These are phyloP conservation scores for Pocillopora verrucosa DNA, from an alignment of 64 coral and sea anemone genomes.

Conservation along the genomic window DNA sequence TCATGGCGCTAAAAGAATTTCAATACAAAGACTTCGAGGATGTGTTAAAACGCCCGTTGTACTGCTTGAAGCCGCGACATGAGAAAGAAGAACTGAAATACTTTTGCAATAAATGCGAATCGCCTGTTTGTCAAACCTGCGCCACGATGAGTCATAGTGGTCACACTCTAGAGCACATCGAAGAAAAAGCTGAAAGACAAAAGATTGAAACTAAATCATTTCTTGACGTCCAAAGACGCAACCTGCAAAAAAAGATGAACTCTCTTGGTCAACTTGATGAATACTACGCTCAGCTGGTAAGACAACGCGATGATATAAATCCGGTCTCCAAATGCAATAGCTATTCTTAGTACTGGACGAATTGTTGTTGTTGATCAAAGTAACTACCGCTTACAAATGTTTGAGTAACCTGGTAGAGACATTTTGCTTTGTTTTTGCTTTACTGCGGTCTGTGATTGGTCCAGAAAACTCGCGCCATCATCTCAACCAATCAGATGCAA, in stretches of 20 bases:
- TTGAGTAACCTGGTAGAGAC: not conserved
- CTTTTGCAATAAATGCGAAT: constrained; percentile 61
- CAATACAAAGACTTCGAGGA: constrained; percentile 49
- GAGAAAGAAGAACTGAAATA: constrained; percentile 64
- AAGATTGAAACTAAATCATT: not conserved
- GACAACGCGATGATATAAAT: constrained; percentile 23
- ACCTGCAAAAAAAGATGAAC: not conserved
- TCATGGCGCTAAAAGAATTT: constrained; percentile 34
- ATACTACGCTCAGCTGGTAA: not conserved
- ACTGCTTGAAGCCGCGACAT: constrained; percentile 59
- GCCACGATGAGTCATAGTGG: not conserved
- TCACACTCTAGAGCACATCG: not conserved
- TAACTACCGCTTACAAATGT: not conserved
- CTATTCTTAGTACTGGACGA: not conserved
- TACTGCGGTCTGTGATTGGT: too few species aligned
- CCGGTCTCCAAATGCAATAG: not conserved
- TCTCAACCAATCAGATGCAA: too few species aligned
- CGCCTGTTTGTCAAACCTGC: constrained; percentile 33
- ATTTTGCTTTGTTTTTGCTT: too few species aligned
- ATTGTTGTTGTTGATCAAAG: not conserved
- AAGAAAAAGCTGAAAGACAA: constrained; percentile 4
- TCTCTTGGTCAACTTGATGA: not conserved
- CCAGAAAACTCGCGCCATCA: too few species aligned
- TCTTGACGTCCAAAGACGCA: not conserved
- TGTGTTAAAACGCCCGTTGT: constrained; percentile 52